Conservation (phyloP, 2,113 vertebrate species). For the Grantiella picta region DNA sequence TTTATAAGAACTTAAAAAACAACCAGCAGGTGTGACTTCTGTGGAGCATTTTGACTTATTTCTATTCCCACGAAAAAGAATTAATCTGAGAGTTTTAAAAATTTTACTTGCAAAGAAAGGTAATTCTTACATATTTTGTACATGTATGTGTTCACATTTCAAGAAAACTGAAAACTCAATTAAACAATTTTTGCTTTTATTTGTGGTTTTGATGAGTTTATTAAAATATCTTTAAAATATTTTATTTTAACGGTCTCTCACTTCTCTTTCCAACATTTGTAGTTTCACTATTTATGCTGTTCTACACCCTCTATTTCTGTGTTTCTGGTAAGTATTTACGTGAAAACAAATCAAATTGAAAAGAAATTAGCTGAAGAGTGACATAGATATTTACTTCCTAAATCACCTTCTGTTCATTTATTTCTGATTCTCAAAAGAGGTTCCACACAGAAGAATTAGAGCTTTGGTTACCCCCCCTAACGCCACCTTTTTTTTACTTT, state of each 20-base stretch:
- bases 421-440: neutral
- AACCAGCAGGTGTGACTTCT: neutral
- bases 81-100: neutral
- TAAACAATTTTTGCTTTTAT: neutral
- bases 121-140: neutral
- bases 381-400: neutral
- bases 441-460: neutral
- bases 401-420: neutral
- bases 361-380: neutral
- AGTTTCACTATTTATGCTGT: neutral
- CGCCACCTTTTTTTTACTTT: neutral
- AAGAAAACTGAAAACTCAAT: neutral
- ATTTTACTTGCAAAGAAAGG: neutral
- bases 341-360: neutral
- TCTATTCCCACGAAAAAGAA: neutral
- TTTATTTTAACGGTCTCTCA: neutral
- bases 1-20: neutral
- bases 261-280: neutral
- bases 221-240: neutral
- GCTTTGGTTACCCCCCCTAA: neutral
- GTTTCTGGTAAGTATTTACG: neutral
- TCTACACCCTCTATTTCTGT: neutral
- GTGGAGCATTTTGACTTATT: neutral
- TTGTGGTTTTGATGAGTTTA: neutral
- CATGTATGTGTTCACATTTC: neutral